Evolutionary conservation across 1,140 invertebrate species (phyloP), one percentile per base, ranked within the genome.

Genomic region (Drosophila ananassae): DNA sequence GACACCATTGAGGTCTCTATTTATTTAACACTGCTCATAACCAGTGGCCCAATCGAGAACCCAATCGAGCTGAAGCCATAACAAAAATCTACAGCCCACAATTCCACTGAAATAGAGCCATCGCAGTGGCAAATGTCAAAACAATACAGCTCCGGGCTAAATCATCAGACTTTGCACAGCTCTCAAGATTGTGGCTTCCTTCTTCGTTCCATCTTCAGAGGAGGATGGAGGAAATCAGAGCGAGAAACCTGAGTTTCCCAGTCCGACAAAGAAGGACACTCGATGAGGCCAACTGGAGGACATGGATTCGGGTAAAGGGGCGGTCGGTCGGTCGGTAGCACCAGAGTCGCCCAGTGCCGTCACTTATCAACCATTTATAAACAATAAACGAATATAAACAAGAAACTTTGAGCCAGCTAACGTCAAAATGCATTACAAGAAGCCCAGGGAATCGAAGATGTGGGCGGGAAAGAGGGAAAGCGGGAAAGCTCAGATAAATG

Each of bases 291-390:
- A 41, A 13, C 13, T 25, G 12, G 3, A 30, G 34, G 37, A 30
- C 39, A 30, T 9, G 34, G 34, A 37, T 12, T 3, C 34, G 34
- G 34, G 9, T 3, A 22, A 13, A 9, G n/a, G 53, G 54, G 55
- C 46, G 30, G 17, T 17, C 17, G 17, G 17, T 17, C 17, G 17
- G 17, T 17, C 1, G 17, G 17, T 17, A 17, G 17, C 17, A 17
- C 17, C 17, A 17, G 17, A 17, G 17, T 17, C 17, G 22, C 57
- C 47, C 9, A 34, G 32, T 37, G 63, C 54, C 75, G 81, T 82
- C 81, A 85, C 81, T 85, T 85, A 85, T 85, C 81, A 87, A 77
- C 82, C 82, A 85, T 85, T 85, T 85, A 85, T 85, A 85, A 85
- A 85, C 81, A 85, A 85, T 85, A 85, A 85, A 77, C 81, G 81